Evolutionary conservation across 2,113 vertebrate genomes (phyloP).

Genomic region (Eretmochelys imbricata): DNA sequence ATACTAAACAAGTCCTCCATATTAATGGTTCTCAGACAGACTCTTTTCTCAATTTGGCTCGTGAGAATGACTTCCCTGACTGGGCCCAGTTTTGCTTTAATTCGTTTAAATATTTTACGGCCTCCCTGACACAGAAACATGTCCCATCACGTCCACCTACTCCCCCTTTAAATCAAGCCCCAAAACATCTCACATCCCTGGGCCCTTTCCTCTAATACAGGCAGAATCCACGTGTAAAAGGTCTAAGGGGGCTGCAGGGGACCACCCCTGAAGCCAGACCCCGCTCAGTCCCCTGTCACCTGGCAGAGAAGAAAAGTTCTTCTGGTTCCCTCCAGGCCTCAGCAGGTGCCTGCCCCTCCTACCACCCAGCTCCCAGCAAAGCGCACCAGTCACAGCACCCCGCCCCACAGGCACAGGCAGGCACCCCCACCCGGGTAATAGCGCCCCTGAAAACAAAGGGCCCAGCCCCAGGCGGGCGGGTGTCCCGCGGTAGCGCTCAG

Average conservation of each 20-base stretch:
- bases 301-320: background rate
- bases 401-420: too few species aligned
- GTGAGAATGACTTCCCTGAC: background rate
- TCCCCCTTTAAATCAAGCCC: background rate
- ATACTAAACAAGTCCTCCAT: background rate
- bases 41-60: background rate
- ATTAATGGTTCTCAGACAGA: background rate
- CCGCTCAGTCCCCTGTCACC: rapidly evolving
- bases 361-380: too few species aligned
- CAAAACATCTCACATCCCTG: background rate
- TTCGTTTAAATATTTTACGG: background rate
- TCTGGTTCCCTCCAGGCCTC: background rate
- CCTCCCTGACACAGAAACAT: background rate
- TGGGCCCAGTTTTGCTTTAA: background rate
- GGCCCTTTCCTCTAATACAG: background rate
- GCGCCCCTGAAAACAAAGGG: too few species aligned
- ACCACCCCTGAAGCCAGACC: background rate
- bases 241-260: background rate
- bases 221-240: background rate
- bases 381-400: too few species aligned
- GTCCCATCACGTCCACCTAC: background rate
- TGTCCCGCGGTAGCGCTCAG: too few species aligned
- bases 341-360: too few species aligned
- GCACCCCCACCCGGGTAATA: too few species aligned
- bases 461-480: too few species aligned